Evolutionary conservation across 1,140 invertebrate species (phyloP), one percentile per base, ranked within the genome.

Genomic region (Euwallacea fornicatus): DNA sequence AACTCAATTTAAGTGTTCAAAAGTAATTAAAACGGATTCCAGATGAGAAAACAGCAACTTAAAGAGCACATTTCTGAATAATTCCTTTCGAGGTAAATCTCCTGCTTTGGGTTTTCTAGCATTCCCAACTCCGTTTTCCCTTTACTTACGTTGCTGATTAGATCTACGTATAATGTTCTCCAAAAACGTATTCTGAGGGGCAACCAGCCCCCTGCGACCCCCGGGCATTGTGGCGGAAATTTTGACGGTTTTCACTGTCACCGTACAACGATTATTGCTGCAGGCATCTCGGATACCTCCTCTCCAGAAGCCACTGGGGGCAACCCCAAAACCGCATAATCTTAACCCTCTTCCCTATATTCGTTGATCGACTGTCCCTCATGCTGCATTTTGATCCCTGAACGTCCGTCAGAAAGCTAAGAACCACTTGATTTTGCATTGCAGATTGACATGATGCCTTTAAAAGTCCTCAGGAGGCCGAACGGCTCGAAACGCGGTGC

Each of bases 121-220:
- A 2, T 50, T 33, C 21, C 4, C 21, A 33, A 33, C 21, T 4
- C 21, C 21, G 1, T 4, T 33, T 33, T 4, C 21, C 21, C 21
- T 4, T 33, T 33, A 72, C 96, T 97, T 88, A 98, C 97, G 95
- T 88, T 98, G 95, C 78, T 94, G 96, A 82, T 95, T 97, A 78
- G 95, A 98, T 83, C 97, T 89, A 77, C 97, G 86, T 77, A 99
- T 98, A 85, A 99, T 98, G 85, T 98, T 99, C 86, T 99, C 98
- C 78, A 99, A 87, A 86, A 99, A 99, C 77, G 98, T 99, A 85
- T 99, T 99, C 87, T 99, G 97, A 79, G 98, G 98, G 87, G 98
- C 97, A 81, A 99, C 97, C 77, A 99, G 90, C 84, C 97, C 98
- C 89, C 94, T 89, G 82, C 94, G 89, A 84, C 94, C 94, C 82